Percentiles rank a stretch among this genome's conserved stretches.
Evolutionary conservation across 2,113 vertebrate species (phyloP).

Genomic region (Hystrix cristata): DNA sequence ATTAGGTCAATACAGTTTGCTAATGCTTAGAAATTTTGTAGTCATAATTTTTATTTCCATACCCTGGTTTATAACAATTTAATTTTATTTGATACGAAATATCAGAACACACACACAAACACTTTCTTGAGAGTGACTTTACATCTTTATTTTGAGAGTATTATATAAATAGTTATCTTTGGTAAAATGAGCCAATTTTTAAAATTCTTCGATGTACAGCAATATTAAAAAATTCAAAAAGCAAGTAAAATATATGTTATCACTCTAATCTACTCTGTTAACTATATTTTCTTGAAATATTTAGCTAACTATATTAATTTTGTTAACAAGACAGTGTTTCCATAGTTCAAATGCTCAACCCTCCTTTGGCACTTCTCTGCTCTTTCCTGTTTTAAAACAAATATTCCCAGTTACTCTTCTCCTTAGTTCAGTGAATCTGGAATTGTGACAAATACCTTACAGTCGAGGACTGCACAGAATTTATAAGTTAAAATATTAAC

Average conservation of each 20-base stretch:
- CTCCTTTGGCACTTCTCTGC: background rate
- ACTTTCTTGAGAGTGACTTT: background rate
- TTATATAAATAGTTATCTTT: background rate
- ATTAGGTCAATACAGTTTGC: background rate
- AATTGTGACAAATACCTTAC: background rate
- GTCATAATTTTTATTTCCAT: background rate
- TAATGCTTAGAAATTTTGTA: background rate
- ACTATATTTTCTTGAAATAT: conserved; percentile 27
- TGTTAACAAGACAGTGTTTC: background rate
- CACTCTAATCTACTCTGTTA: background rate
- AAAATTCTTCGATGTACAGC: background rate
- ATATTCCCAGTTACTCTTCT: background rate
- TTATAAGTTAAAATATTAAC: background rate
- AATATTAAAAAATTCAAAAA: background rate
- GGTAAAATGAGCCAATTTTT: background rate
- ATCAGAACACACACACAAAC: background rate
- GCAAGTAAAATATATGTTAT: background rate
- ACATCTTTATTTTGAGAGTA: background rate
- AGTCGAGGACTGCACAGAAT: background rate
- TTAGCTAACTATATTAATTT: background rate
- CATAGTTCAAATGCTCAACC: background rate
- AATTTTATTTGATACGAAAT: background rate
- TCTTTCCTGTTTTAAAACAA: conserved; percentile 35
- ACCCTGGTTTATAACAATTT: background rate
- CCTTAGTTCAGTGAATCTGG: conserved; percentile 1